phyloP scores from a whole-genome alignment of 2,797 vertebrate species.

The Parauchenoglanis punctatus region DNA sequence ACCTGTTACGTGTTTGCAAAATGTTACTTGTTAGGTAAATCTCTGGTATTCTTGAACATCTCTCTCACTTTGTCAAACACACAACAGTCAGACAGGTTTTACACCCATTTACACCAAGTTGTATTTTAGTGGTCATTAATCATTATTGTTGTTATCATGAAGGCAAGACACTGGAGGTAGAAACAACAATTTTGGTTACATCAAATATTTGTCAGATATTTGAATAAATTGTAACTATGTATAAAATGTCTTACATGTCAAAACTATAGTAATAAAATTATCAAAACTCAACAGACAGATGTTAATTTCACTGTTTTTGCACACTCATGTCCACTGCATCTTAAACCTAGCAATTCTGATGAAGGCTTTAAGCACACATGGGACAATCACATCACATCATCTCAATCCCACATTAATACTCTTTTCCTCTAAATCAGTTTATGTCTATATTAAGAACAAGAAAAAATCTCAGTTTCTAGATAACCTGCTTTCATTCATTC shows the following conservation, averaged over 20 bases:
- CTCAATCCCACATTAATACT: not conserved
- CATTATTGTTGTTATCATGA: not conserved
- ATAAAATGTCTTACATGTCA: not conserved
- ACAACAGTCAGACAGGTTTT: not conserved
- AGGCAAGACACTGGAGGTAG: not conserved
- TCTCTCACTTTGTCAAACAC: constrained; percentile 1
- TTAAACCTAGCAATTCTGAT: not conserved
- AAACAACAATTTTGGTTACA: not conserved
- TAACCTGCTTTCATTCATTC: not conserved
- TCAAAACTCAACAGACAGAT: not conserved
- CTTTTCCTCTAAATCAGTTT: not conserved
- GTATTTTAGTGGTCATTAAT: not conserved
- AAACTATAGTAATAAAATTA: not conserved
- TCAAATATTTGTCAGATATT: not conserved
- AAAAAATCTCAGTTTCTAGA: not conserved
- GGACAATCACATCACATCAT: not conserved
- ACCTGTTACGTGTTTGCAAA: constrained; percentile 31
- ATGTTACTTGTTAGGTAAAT: constrained; percentile 11
- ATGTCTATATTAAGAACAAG: not conserved
- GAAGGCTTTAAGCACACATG: not conserved
- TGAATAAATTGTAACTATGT: no score
- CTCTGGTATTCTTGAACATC: not conserved
- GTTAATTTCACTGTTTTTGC: not conserved
- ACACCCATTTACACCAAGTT: not conserved
- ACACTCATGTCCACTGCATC: not conserved